A percentile compares a stretch with the other conserved stretches of the same genome.
Evolutionary conservation across 2,113 vertebrate species (phyloP).

Genomic region (Rhinolophus ferrumequinum): DNA sequence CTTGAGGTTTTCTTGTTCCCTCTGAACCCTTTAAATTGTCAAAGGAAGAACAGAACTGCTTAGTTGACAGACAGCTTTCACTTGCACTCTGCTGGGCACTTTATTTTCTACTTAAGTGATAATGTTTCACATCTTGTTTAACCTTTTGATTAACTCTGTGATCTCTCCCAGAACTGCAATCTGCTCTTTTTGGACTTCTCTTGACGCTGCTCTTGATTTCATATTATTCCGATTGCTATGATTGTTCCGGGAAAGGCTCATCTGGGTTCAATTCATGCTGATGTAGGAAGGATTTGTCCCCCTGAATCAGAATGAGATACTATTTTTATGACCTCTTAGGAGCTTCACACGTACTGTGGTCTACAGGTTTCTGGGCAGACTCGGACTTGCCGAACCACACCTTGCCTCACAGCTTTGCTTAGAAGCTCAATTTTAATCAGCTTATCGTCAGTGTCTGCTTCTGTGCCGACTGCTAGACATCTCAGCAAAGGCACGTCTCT

Average conservation of each 20-base stretch:
- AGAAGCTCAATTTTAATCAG: constrained; percentile 51
- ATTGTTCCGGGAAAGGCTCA: not conserved
- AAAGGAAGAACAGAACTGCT: constrained; percentile 22
- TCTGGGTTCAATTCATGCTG: not conserved
- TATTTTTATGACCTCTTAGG: constrained; percentile 51
- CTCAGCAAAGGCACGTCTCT: not conserved
- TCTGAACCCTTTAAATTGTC: constrained; percentile 11
- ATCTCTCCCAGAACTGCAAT: not conserved
- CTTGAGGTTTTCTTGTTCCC: not conserved
- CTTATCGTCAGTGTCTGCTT: not conserved
- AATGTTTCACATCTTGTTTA: constrained; percentile 31
- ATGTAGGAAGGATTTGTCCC: not conserved
- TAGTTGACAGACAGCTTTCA: constrained; percentile 49
- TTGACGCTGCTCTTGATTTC: not conserved
- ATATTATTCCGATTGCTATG: not conserved
- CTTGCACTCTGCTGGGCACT: not conserved
- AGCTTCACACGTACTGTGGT: not conserved
- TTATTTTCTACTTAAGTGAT: constrained; percentile 42
- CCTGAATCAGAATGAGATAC: constrained; percentile 32
- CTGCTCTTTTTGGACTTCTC: not conserved
- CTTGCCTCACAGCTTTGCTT: constrained; percentile 41
- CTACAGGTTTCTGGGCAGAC: constrained; percentile 23
- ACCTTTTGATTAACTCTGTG: not conserved
- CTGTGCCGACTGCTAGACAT: not conserved
- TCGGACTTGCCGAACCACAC: not conserved